Evolutionary conservation across 1,140 invertebrate genomes (phyloP).

Genomic region (Saccostrea cuccullata): DNA sequence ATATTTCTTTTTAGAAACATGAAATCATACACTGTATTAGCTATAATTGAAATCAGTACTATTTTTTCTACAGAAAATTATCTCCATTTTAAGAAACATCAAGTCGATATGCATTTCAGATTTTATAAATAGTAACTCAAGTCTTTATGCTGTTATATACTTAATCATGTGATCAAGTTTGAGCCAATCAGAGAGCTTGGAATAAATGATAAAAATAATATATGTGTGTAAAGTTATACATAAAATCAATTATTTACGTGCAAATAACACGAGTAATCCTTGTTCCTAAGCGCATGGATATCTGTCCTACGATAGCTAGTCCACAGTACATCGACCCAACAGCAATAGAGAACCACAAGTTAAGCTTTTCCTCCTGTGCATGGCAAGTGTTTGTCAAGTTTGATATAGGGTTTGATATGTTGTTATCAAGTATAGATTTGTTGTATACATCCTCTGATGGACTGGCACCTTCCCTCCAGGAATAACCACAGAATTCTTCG

Average conservation of each 20-base stretch:
- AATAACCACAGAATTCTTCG: constrained; percentile 42
- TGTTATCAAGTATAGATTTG: not conserved
- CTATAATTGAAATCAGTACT: too few relatives aligned
- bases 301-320: constrained; percentile 65
- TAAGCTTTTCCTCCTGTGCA: constrained; percentile 61
- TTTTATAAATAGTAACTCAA: too few relatives aligned
- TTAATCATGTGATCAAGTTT: too few relatives aligned
- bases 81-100: too few relatives aligned
- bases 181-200: too few relatives aligned
- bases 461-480: not conserved
- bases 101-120: too few relatives aligned
- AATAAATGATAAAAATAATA: too few relatives aligned
- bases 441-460: not conserved
- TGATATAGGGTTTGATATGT: not conserved
- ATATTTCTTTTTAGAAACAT: too few relatives aligned
- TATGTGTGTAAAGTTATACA: not conserved
- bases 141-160: too few relatives aligned
- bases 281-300: constrained; percentile 66
- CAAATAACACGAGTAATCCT: constrained; percentile 64
- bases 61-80: too few relatives aligned
- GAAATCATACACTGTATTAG: too few relatives aligned
- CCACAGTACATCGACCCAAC: constrained; percentile 65
- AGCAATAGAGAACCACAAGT: constrained; percentile 69
- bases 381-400: constrained; percentile 46
- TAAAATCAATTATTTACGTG: constrained; percentile 57